These are phyloP conservation scores for Spea hammondii DNA, from an alignment of 2,797 vertebrate species.

Conservation along the genomic window DNA sequence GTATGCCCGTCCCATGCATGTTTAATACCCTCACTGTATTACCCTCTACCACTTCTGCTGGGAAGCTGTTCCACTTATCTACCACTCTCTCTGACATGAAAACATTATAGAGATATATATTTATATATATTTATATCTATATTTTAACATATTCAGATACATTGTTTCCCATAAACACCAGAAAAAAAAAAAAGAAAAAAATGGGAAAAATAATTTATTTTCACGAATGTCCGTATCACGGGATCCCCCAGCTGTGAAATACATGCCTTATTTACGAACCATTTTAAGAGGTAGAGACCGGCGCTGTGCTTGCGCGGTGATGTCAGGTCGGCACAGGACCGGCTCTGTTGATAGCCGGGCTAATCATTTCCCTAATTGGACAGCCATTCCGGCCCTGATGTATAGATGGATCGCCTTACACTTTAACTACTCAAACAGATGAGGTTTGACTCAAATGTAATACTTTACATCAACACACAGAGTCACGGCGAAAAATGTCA, in stretches of 20 bases:
- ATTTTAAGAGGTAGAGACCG: slow-evolving; percentile 50
- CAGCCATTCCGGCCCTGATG: slow-evolving; percentile 61
- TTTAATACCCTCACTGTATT: no score
- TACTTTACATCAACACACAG: slow-evolving; percentile 76
- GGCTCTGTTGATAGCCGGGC: slow-evolving; percentile 70
- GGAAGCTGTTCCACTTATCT: no score
- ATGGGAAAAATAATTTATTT: background rate
- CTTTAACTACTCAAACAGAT: slow-evolving; percentile 73
- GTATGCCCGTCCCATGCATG: no score
- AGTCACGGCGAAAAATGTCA: slow-evolving; percentile 75
- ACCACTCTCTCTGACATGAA: no score
- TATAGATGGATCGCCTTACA: slow-evolving; percentile 69
- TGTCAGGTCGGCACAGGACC: slow-evolving; percentile 63
- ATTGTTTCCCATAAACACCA: background rate
- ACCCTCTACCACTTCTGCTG: no score
- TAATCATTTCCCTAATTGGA: slow-evolving; percentile 75
- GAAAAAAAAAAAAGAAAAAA: background rate
- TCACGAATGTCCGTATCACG: background rate
- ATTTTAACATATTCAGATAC: background rate
- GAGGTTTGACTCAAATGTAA: slow-evolving; percentile 78
- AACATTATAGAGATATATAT: no score
- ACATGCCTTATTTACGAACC: background rate
- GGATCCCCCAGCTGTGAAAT: slow-evolving; percentile 2
- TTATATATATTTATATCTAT: background rate
- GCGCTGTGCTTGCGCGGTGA: slow-evolving; percentile 54